Percentiles rank a stretch among this genome's conserved stretches.
Evolutionary conservation across 2,113 vertebrate species (phyloP).

Genomic region (Pipa parva): DNA sequence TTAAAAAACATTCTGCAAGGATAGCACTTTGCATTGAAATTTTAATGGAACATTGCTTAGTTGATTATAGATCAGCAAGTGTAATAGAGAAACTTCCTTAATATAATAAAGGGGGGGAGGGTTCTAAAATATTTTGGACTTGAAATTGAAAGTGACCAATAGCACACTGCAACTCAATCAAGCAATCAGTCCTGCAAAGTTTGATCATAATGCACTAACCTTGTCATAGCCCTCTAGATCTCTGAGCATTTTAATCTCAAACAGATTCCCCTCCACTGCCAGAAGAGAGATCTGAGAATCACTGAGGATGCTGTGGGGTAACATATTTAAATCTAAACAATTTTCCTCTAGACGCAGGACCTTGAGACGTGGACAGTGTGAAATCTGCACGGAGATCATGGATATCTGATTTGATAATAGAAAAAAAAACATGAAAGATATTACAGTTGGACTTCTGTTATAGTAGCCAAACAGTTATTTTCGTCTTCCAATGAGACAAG

Average conservation of each 20-base stretch:
- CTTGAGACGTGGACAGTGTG: conserved; percentile 85
- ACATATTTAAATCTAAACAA: conserved; percentile 86
- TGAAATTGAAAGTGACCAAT: no score
- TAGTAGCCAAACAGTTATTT: background rate
- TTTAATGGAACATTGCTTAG: no score
- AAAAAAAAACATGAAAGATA: background rate
- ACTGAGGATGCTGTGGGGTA: conserved; percentile 81
- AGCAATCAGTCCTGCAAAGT: background rate
- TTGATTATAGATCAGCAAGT: no score
- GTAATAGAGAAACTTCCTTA: no score
- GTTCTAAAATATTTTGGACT: no score
- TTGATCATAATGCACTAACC: conserved; percentile 60
- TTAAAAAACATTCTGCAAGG: no score
- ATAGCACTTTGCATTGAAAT: no score
- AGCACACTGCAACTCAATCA: no score
- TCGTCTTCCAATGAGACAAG: no score
- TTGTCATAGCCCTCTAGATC: conserved; percentile 93
- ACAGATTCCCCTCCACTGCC: conserved; percentile 93
- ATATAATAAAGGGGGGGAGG: no score
- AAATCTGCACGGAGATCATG: conserved; percentile 75
- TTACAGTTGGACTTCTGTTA: no score
- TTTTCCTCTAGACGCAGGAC: conserved; percentile 95
- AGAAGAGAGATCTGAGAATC: conserved; percentile 91
- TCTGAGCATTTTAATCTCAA: conserved; percentile 86
- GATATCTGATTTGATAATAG: conserved; percentile 73